Base-by-base conservation (phyloP, 2,797 vertebrate species). In the Spatula versicolor region DNA sequence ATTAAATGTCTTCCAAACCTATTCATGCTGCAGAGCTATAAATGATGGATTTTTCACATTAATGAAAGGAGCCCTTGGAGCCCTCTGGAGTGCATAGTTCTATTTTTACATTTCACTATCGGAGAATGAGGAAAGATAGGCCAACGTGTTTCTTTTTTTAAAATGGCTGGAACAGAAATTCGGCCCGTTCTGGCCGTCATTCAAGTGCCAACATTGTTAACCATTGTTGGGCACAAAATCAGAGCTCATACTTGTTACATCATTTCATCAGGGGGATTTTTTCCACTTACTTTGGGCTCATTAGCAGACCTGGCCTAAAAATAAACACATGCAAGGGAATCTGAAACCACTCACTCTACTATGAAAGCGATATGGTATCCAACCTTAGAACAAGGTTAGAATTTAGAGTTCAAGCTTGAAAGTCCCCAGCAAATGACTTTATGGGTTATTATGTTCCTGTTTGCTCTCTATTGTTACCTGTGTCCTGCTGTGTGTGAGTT, bases 21-120 rank as follows among this genome's bases (percentile, higher is more conserved):
- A 96, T 97, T 97, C 97, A 96, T n/a, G 93, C 76, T 67, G 58
- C 68, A 94, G 69, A 93, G 86, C 91, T 88, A 86, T 92, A 96
- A 96, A 95, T 96, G 96, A 97, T 96, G 93, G 94, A 95, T 97
- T 97, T 96, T 96, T 98, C 84, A 90, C 93, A 96, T 95, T 97
- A 86, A 96, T 95, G 93, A 50, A 84, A 74, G 83, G 88, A 96
- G 92, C 69, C 83, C 96, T 94, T 91, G 78, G 90, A 97, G 86
- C 76, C 74, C 96, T 92, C 83, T 16, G 6, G 87, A 95, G 95
- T 92, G 93, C 96, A 88, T 7, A 46, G 84, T 94, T 95, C 96
- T 97, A 97, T 96, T 98, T 98, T 97, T 97, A 93, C 58, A 79
- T 94, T 96, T 97, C 93, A 88, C 91, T 94, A 93, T 95, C 33